phyloP scores from a whole-genome alignment of 2,888 invertebrate genomes.

The Euplagia quadripunctaria region DNA sequence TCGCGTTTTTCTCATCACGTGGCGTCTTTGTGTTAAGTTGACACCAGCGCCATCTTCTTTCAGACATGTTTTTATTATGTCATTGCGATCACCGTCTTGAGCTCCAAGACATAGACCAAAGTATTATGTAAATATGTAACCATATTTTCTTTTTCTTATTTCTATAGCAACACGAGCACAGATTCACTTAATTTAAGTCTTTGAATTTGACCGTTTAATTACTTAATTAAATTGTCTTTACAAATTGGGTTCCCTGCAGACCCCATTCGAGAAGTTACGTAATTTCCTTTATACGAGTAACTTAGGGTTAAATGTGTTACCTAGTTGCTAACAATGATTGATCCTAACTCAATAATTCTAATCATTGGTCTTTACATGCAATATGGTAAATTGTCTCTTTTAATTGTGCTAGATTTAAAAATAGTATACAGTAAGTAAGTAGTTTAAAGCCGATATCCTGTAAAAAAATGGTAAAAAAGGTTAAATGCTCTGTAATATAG shows the following conservation, averaged over 20 bases:
- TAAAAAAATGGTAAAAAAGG: too few species aligned
- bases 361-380: background rate
- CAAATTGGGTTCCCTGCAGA: background rate
- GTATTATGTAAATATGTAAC: background rate
- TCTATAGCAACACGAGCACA: too few species aligned
- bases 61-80: conserved; percentile 31
- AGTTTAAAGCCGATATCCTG: too few species aligned
- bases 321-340: background rate
- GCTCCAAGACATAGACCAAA: background rate
- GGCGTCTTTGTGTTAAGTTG: conserved; percentile 41
- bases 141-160: too few species aligned
- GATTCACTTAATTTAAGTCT: too few species aligned
- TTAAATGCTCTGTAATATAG: too few species aligned
- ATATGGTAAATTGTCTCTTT: background rate
- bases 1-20: conserved; percentile 38
- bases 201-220: background rate
- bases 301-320: background rate
- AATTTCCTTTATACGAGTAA: background rate
- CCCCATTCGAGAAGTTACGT: background rate
- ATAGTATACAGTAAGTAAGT: too few species aligned
- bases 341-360: background rate
- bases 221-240: background rate
- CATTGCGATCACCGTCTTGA: conserved; percentile 22
- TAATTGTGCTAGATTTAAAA: too few species aligned
- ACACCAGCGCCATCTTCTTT: conserved; percentile 39